phyloP scores from a whole-genome alignment of 2,888 invertebrate genomes.

The Spisula subtruncata region DNA sequence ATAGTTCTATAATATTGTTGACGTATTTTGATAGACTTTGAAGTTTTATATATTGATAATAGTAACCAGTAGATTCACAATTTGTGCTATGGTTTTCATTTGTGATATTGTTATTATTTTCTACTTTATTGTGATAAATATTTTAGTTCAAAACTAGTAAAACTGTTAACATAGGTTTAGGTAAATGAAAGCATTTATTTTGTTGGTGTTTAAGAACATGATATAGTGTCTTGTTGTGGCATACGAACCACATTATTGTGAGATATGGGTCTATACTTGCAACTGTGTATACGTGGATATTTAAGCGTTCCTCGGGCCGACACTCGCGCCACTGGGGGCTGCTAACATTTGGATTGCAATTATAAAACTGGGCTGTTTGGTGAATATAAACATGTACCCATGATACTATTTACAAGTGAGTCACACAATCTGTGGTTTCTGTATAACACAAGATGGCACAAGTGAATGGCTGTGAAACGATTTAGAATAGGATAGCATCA shows the following conservation, averaged over 20 bases:
- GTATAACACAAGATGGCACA: too few species aligned
- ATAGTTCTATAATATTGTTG: conserved; percentile 15
- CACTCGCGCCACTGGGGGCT: too few species aligned
- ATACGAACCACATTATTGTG: not conserved
- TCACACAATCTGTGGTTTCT: too few species aligned
- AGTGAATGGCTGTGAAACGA: too few species aligned
- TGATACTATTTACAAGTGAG: too few species aligned
- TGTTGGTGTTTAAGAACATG: conserved; percentile 3
- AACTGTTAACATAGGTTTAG: conserved; percentile 5
- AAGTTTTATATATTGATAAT: not conserved
- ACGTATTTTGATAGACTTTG: conserved; percentile 8
- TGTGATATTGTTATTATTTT: conserved; percentile 25
- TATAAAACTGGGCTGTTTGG: too few species aligned
- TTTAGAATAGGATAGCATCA: too few species aligned
- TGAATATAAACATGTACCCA: too few species aligned
- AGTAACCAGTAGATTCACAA: not conserved
- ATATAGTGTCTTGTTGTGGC: not conserved
- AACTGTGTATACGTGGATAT: not conserved
- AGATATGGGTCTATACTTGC: not conserved
- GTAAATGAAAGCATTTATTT: not conserved
- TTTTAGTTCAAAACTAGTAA: conserved; percentile 29
- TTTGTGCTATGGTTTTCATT: conserved; percentile 22
- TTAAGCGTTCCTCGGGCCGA: not conserved
- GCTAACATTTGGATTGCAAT: too few species aligned
- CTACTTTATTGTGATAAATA: conserved; percentile 10